These are phyloP conservation scores for Amblyopsis rosae DNA, from an alignment of 2,113 vertebrate species.

Conservation along the genomic window DNA sequence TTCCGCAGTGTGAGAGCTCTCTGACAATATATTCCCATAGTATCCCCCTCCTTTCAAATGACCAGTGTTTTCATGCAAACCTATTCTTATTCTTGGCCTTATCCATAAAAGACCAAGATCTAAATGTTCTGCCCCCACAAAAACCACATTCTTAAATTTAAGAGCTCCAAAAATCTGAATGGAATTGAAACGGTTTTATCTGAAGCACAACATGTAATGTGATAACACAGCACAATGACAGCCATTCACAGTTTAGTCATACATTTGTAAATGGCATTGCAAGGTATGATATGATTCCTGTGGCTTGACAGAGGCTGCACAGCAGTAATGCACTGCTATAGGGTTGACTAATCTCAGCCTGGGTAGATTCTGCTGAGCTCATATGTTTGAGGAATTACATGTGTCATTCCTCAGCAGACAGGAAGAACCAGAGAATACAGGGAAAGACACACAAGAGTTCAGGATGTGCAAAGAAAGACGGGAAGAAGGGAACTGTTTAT, in stretches of 20 bases:
- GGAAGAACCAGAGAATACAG: conserved; percentile 6
- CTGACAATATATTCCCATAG: background rate
- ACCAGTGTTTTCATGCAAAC: no score
- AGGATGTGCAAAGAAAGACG: conserved; percentile 14
- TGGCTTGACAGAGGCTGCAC: conserved; percentile 8
- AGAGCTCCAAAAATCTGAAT: no score
- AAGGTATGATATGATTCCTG: conserved; percentile 21
- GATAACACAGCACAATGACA: no score
- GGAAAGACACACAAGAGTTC: no score
- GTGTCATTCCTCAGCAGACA: conserved; percentile 20
- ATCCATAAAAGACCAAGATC: no score
- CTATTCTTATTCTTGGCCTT: background rate
- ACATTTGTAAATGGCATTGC: conserved; percentile 14
- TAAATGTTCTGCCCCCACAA: background rate
- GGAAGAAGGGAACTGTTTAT: background rate
- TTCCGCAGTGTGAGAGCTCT: background rate
- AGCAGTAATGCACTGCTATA: conserved; percentile 1
- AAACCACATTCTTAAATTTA: no score
- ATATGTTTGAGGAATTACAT: conserved; percentile 47
- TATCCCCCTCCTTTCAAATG: no score
- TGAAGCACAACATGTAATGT: conserved; percentile 8
- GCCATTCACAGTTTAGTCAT: conserved; percentile 3
- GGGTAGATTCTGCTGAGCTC: conserved; percentile 16
- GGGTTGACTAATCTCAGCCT: background rate
- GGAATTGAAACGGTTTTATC: no score